Evolutionary conservation across 2,888 invertebrate genomes (phyloP), one percentile per base, ranked within the genome.

Genomic region (Subacronicta megacephala): DNA sequence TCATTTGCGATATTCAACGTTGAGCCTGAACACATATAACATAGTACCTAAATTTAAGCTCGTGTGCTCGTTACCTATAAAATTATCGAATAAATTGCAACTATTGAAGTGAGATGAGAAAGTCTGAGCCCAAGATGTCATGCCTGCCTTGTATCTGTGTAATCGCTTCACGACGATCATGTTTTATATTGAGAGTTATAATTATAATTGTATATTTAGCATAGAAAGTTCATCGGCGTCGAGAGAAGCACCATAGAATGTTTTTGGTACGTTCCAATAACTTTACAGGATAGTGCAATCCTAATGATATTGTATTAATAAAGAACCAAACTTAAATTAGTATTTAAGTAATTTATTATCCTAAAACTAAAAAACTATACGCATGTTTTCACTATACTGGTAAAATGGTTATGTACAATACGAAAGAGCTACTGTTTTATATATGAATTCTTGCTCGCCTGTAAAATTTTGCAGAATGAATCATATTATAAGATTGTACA

Each of bases 391-490:
- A 94, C 93, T 94, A 92, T 94, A 94, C 92, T 93, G 93, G 92
- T 93, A 93, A 93, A 93, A 92, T 91, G 93, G 93, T 94, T 93
- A 94, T 93, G 93, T 94, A 94, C 90, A 92, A 93, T 93, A 93
- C 85, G 92, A 90, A 92, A 89, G 93, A 93, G 93, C 93, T 93
- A 90, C 90, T 90, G 93, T 94, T 94, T 94, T 94, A 93, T 94
- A 94, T 93, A 94, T 93, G 93, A 94, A 94, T 94, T 94, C 94
- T 94, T 93, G 94, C 93, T 94, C 94, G 94, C 94, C 90, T 94
- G 94, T 94, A 94, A 93, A 93, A 94, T 93, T 94, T 94, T 94
- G 94, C 94, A 94, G 94, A 94, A 94, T 93, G 94, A 87, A 93
- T 93, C 93, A 93, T 90, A 90, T 93, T 92, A 93, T 93, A 94